These are phyloP conservation scores for Drosophila kambysellisi DNA, from an alignment of 2,888 invertebrate species.

Conservation along the genomic window DNA sequence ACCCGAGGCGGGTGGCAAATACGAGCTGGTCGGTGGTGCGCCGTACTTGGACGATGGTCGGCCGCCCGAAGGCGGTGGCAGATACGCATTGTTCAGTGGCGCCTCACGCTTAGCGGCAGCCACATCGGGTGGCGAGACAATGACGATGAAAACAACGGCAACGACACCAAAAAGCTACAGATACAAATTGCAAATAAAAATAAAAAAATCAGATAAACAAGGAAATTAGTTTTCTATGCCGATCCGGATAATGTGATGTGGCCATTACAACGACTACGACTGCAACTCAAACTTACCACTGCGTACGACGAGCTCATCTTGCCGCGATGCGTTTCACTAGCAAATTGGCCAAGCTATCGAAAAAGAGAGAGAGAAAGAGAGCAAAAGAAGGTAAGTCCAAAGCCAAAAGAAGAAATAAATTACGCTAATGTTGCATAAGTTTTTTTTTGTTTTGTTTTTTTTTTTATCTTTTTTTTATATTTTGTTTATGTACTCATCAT, in stretches of 20 bases:
- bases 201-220: slow-evolving; percentile 39
- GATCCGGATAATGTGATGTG: slow-evolving; percentile 33
- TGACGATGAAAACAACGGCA: slow-evolving; percentile 45
- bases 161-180: slow-evolving; percentile 58
- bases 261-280: slow-evolving; percentile 1
- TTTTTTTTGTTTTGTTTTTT: background rate
- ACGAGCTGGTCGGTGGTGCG: slow-evolving; percentile 87
- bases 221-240: slow-evolving; percentile 73
- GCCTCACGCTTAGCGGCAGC: slow-evolving; percentile 84
- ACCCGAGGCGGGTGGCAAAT: slow-evolving; percentile 86
- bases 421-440: slow-evolving; percentile 73
- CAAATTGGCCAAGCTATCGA: slow-evolving; percentile 61
- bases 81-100: slow-evolving; percentile 82
- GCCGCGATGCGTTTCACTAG: slow-evolving; percentile 44
- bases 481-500: slow-evolving; percentile 5
- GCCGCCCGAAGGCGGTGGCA: slow-evolving; percentile 84
- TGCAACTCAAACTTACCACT: slow-evolving; percentile 72
- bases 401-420: slow-evolving; percentile 47
- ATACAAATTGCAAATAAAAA: slow-evolving; percentile 3
- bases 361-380: slow-evolving; percentile 35
- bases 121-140: slow-evolving; percentile 59
- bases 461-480: background rate
- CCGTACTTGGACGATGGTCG: slow-evolving; percentile 86
- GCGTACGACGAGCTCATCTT: slow-evolving; percentile 72
- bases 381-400: slow-evolving; percentile 38